These are phyloP conservation scores for Clarias macrocephalus DNA, from an alignment of 2,113 vertebrate species.

Conservation along the genomic window DNA sequence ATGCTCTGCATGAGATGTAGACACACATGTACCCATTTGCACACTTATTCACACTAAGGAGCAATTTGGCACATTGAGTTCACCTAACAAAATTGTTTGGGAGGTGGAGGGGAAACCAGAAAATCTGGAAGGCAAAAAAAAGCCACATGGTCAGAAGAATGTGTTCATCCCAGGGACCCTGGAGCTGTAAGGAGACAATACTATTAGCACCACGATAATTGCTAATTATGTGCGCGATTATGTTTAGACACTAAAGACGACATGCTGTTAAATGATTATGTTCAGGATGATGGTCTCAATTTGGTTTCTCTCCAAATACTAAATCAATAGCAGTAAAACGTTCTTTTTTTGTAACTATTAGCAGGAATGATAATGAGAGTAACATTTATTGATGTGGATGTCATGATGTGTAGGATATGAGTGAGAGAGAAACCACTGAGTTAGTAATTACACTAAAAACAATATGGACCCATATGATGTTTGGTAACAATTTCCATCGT, in stretches of 20 bases:
- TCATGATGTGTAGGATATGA: background rate
- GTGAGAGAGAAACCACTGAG: conserved; percentile 6
- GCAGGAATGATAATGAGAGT: background rate
- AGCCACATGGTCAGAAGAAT: background rate
- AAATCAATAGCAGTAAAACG: background rate
- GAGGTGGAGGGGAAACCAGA: background rate
- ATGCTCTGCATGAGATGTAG: background rate
- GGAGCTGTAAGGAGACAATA: background rate
- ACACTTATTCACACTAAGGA: background rate
- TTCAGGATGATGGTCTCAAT: background rate
- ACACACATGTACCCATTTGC: background rate
- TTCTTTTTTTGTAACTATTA: background rate
- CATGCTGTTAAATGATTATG: conserved; percentile 5
- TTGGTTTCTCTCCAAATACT: background rate
- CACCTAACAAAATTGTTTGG: background rate
- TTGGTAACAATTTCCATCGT: conserved; percentile 11
- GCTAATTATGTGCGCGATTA: conserved; percentile 3
- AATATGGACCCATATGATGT: background rate
- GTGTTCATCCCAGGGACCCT: background rate
- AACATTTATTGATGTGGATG: background rate
- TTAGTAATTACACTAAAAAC: background rate
- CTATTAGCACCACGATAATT: background rate
- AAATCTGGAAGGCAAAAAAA: background rate
- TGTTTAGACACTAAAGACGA: background rate
- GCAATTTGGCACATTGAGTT: background rate